phyloP scores from a whole-genome alignment of 2,797 vertebrate genomes.

The Siniperca undulata region DNA sequence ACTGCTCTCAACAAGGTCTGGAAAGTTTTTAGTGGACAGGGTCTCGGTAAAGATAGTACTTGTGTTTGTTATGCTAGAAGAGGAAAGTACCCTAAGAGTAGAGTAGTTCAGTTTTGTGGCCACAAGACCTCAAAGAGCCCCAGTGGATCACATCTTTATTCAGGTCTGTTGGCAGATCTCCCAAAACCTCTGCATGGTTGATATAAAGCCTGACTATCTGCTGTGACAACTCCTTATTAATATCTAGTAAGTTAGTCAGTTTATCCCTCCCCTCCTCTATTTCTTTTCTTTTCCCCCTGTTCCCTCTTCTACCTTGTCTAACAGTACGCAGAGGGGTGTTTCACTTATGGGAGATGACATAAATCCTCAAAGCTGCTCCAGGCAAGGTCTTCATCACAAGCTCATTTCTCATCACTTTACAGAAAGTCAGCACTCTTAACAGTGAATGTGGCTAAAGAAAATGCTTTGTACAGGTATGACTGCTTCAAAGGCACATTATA shows the following conservation, averaged over 20 bases:
- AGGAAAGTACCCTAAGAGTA: constrained; percentile 9
- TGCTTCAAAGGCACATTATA: constrained; percentile 44
- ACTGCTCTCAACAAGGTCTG: no score
- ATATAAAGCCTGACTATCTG: constrained; percentile 64
- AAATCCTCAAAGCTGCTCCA: constrained; percentile 73
- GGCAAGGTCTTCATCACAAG: constrained; percentile 81
- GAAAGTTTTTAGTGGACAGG: constrained; percentile 9
- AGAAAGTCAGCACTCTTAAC: constrained; percentile 76
- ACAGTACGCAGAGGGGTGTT: constrained; percentile 40
- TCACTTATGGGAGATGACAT: constrained; percentile 52
- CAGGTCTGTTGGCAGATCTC: constrained; percentile 67
- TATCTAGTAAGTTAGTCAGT: constrained; percentile 64
- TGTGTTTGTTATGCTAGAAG: constrained; percentile 8
- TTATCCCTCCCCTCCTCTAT: constrained; percentile 15
- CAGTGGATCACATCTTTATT: constrained; percentile 58
- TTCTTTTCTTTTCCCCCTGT: constrained; percentile 2
- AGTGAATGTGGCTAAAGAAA: constrained; percentile 50
- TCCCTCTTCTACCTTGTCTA: constrained; percentile 50
- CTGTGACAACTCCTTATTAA: constrained; percentile 76
- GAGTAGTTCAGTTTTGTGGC: constrained; percentile 46
- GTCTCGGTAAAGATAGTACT: constrained; percentile 22
- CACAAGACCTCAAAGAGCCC: constrained; percentile 26
- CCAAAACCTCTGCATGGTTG: constrained; percentile 52
- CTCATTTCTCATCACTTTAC: constrained; percentile 77
- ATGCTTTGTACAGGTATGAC: constrained; percentile 25